A percentile compares a stretch with the other conserved stretches of the same genome.
Conservation (phyloP, 2,888 invertebrate species). For the Chrysina gloriosa region DNA sequence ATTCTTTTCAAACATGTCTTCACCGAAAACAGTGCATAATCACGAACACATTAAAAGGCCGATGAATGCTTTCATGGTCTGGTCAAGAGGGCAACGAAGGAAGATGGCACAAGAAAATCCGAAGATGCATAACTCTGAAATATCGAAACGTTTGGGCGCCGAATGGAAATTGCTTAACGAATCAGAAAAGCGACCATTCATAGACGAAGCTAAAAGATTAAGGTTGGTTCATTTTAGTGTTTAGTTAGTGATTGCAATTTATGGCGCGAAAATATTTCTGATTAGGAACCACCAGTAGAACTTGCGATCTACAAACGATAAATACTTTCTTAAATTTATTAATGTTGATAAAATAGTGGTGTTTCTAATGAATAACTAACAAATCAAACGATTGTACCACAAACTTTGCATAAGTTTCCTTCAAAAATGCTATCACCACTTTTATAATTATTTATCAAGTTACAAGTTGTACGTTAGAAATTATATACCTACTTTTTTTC, state of each 20-base stretch:
- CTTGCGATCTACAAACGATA: too few relatives aligned
- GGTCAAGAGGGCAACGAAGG: slow-evolving; percentile 88
- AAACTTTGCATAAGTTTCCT: too few relatives aligned
- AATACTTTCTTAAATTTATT: background rate
- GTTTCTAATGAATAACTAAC: too few relatives aligned
- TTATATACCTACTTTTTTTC: too few relatives aligned
- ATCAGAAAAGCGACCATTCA: slow-evolving; percentile 88
- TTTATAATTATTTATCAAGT: too few relatives aligned
- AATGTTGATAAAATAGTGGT: background rate
- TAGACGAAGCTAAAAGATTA: slow-evolving; percentile 89
- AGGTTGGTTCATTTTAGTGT: slow-evolving; percentile 73
- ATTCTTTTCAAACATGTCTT: slow-evolving; percentile 47
- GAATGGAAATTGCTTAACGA: slow-evolving; percentile 92
- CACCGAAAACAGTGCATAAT: slow-evolving; percentile 56
- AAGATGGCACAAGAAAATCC: slow-evolving; percentile 96
- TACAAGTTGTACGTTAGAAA: too few relatives aligned
- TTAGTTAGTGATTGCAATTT: too few relatives aligned
- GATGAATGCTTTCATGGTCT: slow-evolving; percentile 90
- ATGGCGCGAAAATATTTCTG: background rate
- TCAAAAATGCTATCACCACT: too few relatives aligned
- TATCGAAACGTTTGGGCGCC: slow-evolving; percentile 85
- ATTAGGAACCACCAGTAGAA: too few relatives aligned
- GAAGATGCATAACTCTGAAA: slow-evolving; percentile 94
- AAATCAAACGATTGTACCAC: too few relatives aligned
- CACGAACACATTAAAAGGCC: slow-evolving; percentile 79